phyloP scores from a whole-genome alignment of 2,113 vertebrate genomes.

The Pollimyrus isidori region DNA sequence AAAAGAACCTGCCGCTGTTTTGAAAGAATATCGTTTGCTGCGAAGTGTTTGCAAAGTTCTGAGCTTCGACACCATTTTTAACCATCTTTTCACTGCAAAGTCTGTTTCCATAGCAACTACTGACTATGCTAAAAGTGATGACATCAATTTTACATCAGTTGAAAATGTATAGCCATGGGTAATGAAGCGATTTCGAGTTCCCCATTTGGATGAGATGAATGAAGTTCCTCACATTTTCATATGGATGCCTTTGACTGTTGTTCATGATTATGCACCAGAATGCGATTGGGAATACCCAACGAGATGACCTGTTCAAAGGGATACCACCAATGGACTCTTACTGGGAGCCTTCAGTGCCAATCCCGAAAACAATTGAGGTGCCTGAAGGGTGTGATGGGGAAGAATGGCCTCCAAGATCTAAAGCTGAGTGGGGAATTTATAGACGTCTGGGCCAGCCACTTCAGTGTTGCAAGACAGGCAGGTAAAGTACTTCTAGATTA shows the following conservation, averaged over 20 bases:
- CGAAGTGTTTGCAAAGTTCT: neutral
- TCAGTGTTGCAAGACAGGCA: neutral
- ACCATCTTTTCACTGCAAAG: neutral
- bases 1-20: neutral
- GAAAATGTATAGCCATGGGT: neutral
- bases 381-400: neutral
- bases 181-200: neutral
- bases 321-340: neutral
- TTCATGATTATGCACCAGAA: neutral
- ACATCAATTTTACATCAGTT: neutral
- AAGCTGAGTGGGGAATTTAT: neutral
- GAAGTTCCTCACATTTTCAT: neutral
- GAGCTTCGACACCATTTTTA: conserved; percentile 1
- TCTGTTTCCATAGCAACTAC: neutral
- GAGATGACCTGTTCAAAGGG: neutral
- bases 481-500: neutral
- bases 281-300: neutral
- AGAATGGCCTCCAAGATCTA: neutral
- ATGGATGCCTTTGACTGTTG: neutral
- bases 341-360: neutral
- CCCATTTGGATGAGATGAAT: neutral
- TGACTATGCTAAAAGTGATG: neutral
- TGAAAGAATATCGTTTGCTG: neutral
- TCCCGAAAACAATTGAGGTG: neutral
- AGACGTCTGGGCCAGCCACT: neutral